Conservation (phyloP, 2,888 invertebrate genomes). For the Tipula helvola region DNA sequence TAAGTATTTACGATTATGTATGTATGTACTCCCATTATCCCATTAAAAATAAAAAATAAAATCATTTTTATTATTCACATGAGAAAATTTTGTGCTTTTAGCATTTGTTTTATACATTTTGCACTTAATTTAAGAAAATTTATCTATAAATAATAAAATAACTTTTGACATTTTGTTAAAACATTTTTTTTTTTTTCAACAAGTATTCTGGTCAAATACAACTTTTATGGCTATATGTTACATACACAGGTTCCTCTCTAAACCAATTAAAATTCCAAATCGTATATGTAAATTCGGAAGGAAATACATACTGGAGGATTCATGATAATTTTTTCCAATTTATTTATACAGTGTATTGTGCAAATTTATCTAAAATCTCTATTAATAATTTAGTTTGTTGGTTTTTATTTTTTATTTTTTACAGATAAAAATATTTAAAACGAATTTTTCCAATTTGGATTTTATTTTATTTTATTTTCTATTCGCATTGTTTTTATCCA, state of each 20-base stretch:
- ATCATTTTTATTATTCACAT: background rate
- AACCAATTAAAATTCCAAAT: background rate
- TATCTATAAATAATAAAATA: background rate
- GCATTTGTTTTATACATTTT: background rate
- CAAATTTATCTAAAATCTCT: background rate
- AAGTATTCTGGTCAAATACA: background rate
- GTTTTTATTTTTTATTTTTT: background rate
- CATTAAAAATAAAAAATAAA: background rate
- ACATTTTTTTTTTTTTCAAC: too few relatives aligned
- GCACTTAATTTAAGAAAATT: background rate
- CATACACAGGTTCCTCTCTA: background rate
- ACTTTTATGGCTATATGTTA: background rate
- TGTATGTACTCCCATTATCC: background rate
- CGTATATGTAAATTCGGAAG: background rate
- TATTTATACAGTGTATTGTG: background rate
- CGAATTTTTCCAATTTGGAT: background rate
- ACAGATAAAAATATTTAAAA: background rate
- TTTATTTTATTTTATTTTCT: background rate
- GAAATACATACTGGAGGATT: background rate
- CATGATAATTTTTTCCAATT: background rate
- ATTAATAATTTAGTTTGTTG: background rate
- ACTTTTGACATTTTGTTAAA: background rate
- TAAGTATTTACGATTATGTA: too few relatives aligned
- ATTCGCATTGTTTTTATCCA: background rate
- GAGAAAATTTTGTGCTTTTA: background rate